Evolutionary conservation across 2,113 vertebrate genomes (phyloP), one percentile per base, ranked within the genome.

Genomic region (Oryzias celebensis): DNA sequence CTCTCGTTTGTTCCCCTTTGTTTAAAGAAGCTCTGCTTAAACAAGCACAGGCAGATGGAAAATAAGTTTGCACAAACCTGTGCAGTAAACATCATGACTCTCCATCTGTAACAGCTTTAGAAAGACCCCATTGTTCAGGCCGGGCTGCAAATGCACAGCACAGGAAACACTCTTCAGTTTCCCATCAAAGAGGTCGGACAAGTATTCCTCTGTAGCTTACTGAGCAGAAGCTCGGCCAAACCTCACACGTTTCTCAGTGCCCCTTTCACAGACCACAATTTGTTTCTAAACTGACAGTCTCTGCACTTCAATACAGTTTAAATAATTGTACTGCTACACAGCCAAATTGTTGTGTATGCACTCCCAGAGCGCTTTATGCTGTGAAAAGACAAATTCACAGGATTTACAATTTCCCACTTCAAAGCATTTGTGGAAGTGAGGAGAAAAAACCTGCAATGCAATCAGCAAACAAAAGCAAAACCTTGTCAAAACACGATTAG

Each of bases 111-210:
- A 46, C 45, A 16, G 49, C 69, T 43, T 62, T 22, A 67, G 60
- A 62, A 28, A 45, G 20, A 31, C 24, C 43, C 72, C 36, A 84
- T 89, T 85, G 82, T 86, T 84, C 58, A 67, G 52, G 17, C 52
- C 23, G 7, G 62, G 52, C 52, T 65, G 49, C 23, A 55, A 59
- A 59, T 65, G 49, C 58, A 71, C 50, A 68, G 53, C 49, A 61
- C 46, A 82, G 74, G 71, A 78, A 47, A 64, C 42, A 54, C 45
- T 54, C 52, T 53, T 17, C 28, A 50, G 60, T 56, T 71, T 83
- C 84, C 80, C 78, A 83, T 64, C 48, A 49, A 76, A 58, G 26
- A 48, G 31, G 45, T 53, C 42, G 41, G 58, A 56, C 56, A 68
- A 17, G 20, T 52, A 49, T 61, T 58, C 43, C 22, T 56, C 51